These are phyloP conservation scores for Myiopsitta monachus DNA, from an alignment of 2,113 vertebrate genomes.

Conservation along the genomic window DNA sequence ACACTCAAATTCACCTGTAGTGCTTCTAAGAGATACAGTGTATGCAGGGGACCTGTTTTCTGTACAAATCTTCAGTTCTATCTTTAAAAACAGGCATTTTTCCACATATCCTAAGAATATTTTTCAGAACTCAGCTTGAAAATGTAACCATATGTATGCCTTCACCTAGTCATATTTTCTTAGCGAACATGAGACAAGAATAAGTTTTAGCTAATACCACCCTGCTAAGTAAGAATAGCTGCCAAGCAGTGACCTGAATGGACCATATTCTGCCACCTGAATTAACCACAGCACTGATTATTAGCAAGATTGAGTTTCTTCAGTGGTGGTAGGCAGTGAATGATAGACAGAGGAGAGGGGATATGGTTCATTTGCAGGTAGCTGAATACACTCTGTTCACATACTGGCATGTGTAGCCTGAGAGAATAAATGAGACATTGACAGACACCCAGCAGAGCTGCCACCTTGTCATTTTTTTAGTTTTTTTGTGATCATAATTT, in stretches of 20 bases:
- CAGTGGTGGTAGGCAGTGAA: neutral
- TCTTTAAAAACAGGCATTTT: constrained; percentile 22
- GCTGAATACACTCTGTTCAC: neutral
- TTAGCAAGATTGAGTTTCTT: neutral
- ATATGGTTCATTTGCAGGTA: neutral
- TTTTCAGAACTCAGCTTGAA: constrained; percentile 28
- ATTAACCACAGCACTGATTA: neutral
- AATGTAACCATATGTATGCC: constrained; percentile 43
- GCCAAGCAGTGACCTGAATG: neutral
- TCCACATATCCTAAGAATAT: constrained; percentile 13
- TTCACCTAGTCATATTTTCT: constrained; percentile 31
- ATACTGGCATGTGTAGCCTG: neutral
- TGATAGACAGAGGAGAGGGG: neutral
- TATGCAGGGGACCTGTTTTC: neutral
- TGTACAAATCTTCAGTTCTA: neutral
- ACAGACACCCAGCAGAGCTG: neutral
- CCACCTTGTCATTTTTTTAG: neutral
- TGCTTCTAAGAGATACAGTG: neutral
- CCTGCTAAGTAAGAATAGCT: neutral
- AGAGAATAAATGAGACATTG: neutral
- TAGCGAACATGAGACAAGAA: constrained; percentile 36
- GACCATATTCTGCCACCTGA: constrained; percentile 1
- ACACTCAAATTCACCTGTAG: neutral
- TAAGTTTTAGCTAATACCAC: constrained; percentile 19
- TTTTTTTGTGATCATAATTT: neutral